phyloP scores from a whole-genome alignment of 2,888 invertebrate species.

The Drosophila incognita region DNA sequence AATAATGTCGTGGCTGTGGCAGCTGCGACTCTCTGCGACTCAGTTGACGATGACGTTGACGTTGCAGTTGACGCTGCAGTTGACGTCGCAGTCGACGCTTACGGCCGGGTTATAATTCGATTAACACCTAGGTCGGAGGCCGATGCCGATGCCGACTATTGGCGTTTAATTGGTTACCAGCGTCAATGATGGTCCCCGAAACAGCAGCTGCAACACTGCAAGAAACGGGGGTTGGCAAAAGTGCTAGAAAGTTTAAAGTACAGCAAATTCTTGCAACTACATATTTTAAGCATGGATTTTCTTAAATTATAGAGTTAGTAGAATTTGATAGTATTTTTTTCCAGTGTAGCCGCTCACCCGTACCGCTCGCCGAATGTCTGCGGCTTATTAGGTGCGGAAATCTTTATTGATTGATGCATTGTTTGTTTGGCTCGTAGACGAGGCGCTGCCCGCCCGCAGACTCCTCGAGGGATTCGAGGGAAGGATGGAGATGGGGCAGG shows the following conservation, averaged over 20 bases:
- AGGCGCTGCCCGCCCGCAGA: constrained; percentile 62
- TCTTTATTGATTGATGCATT: constrained; percentile 82
- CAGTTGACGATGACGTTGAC: constrained; percentile 18
- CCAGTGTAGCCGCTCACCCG: neutral
- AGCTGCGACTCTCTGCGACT: constrained; percentile 36
- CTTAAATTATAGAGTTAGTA: neutral
- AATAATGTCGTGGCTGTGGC: constrained; percentile 40
- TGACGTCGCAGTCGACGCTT: constrained; percentile 21
- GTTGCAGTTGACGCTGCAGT: constrained; percentile 16
- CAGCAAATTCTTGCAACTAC: neutral
- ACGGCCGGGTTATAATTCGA: constrained; percentile 65
- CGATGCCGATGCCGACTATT: constrained; percentile 58
- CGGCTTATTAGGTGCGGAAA: constrained; percentile 81
- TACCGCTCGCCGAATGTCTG: constrained; percentile 49
- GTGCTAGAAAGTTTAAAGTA: neutral
- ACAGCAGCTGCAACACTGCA: constrained; percentile 19
- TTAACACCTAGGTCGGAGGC: constrained; percentile 65
- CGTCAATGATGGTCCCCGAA: constrained; percentile 65
- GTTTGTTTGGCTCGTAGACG: constrained; percentile 70
- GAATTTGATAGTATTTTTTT: neutral
- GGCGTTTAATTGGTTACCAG: constrained; percentile 74
- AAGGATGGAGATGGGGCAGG: neutral
- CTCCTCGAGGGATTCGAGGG: constrained; percentile 7
- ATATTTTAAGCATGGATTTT: neutral
- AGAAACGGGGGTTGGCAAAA: neutral